Evolutionary conservation across 2,888 invertebrate genomes (phyloP), one percentile per base, ranked within the genome.

Genomic region (Diarsia dahlii): DNA sequence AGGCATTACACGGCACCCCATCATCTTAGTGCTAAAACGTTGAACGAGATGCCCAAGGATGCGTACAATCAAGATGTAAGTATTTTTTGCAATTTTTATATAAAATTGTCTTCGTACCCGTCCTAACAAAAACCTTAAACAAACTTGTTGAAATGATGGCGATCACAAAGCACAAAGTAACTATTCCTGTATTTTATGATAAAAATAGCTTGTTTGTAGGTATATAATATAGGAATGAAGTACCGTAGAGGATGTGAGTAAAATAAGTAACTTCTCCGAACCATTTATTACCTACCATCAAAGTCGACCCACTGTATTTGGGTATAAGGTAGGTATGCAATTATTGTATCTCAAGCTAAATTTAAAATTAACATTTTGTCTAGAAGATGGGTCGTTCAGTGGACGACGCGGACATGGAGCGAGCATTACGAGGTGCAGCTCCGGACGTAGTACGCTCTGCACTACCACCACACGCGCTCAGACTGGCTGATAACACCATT

Each of bases 371-470:
- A 52, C 12, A 23, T 72, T 69, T 69, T 63, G 72, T 80, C 48
- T 54, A 95, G 96, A 95, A 94, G 82, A 84, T 94, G 79, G 97
- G 97, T 87, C 97, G 98, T 71, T 98, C 98, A 10, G 97, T 98
- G 68, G 98, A 98, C 91, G 98, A 98, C 93, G 97, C 99, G 63
- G 99, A 99, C 90, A 98, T 99, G 98, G 98, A 98, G 93, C 97
- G 98, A 52, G 98, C 98, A 0, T 94, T 99, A 48, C 97, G 99
- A 60, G 92, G 93, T 0, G 98, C 98, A 86, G 90, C 98, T 1
- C 99, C 99, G 0, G 99, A 99, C 93, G 98, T 99, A 62, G 99
- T 99, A 6, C 97, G 98, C 62, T 99, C 99, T 0, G 98, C 99
- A 0, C 92, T 98, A 80, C 97, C 97, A 0, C 95, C 94, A 10